Evolutionary conservation across 2,797 vertebrate species (phyloP).

Genomic region (Merluccius polli): DNA sequence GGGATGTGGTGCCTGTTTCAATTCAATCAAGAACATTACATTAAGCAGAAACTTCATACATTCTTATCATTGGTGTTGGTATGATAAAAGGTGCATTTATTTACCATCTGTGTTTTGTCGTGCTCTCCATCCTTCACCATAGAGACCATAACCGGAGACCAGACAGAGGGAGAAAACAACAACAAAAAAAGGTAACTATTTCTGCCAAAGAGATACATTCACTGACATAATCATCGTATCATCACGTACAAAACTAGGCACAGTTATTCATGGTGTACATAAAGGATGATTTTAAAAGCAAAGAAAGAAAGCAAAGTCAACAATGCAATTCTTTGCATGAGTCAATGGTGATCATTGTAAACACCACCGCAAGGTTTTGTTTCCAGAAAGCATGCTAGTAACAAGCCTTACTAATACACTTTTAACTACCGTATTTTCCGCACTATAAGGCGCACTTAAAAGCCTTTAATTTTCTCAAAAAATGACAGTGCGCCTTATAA

Average conservation of each 20-base stretch:
- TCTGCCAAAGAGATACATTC: constrained; percentile 35
- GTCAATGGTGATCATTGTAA: not conserved
- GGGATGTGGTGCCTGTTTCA: constrained; percentile 31
- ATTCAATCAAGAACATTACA: constrained; percentile 41
- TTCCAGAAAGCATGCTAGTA: not conserved
- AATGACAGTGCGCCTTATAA: no score
- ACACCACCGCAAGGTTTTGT: not conserved
- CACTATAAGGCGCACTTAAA: no score
- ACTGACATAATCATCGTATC: not conserved
- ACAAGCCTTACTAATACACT: not conserved
- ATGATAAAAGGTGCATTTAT: constrained; percentile 70
- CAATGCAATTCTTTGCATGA: not conserved
- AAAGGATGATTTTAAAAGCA: not conserved
- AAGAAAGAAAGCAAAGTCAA: not conserved
- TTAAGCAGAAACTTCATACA: constrained; percentile 48
- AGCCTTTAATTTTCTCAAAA: no score
- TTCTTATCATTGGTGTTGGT: constrained; percentile 26
- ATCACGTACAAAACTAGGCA: not conserved
- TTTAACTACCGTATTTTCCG: no score
- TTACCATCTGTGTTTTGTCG: constrained; percentile 82
- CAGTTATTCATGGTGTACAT: not conserved
- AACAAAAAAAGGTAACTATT: constrained; percentile 61
- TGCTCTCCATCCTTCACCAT: constrained; percentile 80
- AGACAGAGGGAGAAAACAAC: constrained; percentile 66
- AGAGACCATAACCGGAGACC: constrained; percentile 69